Evolutionary conservation across 2,888 invertebrate species (phyloP).

Genomic region (Molorchus minor): DNA sequence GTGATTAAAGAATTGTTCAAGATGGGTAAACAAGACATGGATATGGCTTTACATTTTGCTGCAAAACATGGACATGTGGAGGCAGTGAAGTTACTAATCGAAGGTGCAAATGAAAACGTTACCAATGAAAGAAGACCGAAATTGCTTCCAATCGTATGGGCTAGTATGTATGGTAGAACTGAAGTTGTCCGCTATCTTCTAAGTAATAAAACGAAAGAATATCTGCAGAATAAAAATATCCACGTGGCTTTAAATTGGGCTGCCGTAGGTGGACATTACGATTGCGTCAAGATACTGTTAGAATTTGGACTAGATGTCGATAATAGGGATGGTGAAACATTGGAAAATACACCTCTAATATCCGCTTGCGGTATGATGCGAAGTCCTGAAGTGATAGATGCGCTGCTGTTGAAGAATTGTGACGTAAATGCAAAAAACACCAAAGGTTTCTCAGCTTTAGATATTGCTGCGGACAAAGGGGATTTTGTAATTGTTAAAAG

Average conservation of each 20-base stretch:
- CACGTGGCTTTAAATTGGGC: slow-evolving; percentile 20
- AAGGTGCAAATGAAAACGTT: slow-evolving; percentile 7
- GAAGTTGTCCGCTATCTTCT: slow-evolving; percentile 7
- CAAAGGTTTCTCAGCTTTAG: slow-evolving; percentile 13
- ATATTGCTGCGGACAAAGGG: not conserved
- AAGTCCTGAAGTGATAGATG: not conserved
- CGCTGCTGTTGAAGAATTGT: slow-evolving; percentile 10
- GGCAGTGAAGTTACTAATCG: slow-evolving; percentile 1
- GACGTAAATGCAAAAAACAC: not conserved
- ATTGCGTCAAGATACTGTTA: slow-evolving; percentile 11
- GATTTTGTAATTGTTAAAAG: slow-evolving; percentile 7
- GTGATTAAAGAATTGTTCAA: slow-evolving; percentile 1
- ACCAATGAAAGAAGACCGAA: not conserved
- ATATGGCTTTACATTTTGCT: slow-evolving; percentile 7
- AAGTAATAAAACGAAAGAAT: not conserved
- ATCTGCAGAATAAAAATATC: not conserved
- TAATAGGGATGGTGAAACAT: not conserved
- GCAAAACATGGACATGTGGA: not conserved
- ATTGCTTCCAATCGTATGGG: slow-evolving; percentile 16
- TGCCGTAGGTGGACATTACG: slow-evolving; percentile 9
- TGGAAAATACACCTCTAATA: slow-evolving; percentile 14
- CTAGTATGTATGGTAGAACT: slow-evolving; percentile 6
- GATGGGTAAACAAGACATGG: no score
- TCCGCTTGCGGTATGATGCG: slow-evolving; percentile 13
- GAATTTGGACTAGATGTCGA: slow-evolving; percentile 20